phyloP scores from a whole-genome alignment of 2,797 vertebrate genomes.

The Miichthys miiuy region DNA sequence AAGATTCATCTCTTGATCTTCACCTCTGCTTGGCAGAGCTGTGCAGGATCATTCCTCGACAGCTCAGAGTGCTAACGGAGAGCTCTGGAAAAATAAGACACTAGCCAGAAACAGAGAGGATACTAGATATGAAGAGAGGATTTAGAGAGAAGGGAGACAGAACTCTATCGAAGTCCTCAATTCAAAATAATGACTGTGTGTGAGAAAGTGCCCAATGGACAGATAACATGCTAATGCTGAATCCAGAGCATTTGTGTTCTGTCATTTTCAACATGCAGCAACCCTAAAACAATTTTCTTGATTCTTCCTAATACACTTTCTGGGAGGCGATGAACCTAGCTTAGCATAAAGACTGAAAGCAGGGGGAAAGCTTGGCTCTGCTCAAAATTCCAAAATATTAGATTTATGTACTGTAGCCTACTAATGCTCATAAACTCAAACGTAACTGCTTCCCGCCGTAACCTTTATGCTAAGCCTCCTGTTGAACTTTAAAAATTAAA shows the following conservation, averaged over 20 bases:
- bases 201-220: background rate
- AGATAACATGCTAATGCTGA: conserved; percentile 10
- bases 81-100: conserved; percentile 42
- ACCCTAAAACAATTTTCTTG: background rate
- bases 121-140: conserved; percentile 48
- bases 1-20: conserved; percentile 42
- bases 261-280: conserved; percentile 16
- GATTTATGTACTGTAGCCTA: too few relatives aligned
- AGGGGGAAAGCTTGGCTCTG: background rate
- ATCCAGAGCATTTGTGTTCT: background rate
- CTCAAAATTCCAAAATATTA: background rate
- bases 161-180: conserved; percentile 16
- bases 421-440: too few relatives aligned
- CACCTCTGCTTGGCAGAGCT: conserved; percentile 44
- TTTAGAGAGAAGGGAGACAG: conserved; percentile 32
- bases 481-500: too few relatives aligned
- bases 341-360: background rate
- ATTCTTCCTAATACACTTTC: background rate
- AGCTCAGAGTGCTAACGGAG: conserved; percentile 43
- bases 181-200: conserved; percentile 9
- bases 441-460: background rate
- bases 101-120: conserved; percentile 54
- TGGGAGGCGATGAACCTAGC: background rate
- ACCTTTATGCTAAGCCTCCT: background rate
- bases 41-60: conserved; percentile 55